Percentiles rank a stretch among this genome's conserved stretches.
These are phyloP conservation scores for Invenusta paracnida DNA, from an alignment of 2,888 invertebrate genomes.

Conservation along the genomic window DNA sequence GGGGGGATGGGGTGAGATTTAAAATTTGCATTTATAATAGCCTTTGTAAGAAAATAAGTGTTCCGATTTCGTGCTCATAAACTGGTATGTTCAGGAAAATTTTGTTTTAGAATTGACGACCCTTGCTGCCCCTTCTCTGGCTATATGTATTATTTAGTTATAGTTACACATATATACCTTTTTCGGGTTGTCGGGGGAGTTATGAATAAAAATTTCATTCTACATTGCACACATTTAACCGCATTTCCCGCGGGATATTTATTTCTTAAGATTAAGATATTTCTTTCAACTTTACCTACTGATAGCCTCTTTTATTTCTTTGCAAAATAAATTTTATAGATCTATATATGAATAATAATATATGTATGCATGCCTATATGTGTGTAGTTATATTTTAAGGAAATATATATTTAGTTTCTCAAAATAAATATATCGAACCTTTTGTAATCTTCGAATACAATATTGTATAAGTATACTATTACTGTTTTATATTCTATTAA, in stretches of 20 bases:
- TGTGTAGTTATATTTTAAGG: too few species aligned
- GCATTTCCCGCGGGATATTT: constrained; percentile 15
- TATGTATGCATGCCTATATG: too few species aligned
- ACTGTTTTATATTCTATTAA: neutral
- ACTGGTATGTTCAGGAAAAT: neutral
- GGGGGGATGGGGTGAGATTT: neutral
- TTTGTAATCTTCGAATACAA: neutral
- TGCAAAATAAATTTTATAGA: too few species aligned
- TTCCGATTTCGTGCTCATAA: constrained; percentile 14
- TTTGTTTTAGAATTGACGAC: constrained; percentile 29
- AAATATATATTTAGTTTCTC: neutral
- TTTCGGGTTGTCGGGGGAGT: neutral
- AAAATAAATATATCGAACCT: neutral
- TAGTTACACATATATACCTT: too few species aligned
- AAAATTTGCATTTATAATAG: constrained; percentile 25
- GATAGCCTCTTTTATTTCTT: too few species aligned
- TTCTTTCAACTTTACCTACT: neutral
- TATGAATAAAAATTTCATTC: constrained; percentile 29
- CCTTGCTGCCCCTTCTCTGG: too few species aligned
- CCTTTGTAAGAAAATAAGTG: neutral
- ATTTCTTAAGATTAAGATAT: constrained; percentile 12
- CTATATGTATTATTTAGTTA: too few species aligned
- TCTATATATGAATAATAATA: too few species aligned
- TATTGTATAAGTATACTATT: neutral
- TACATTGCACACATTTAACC: constrained; percentile 26